These are phyloP conservation scores for Cryptocheilus praepositus DNA, from an alignment of 2,888 invertebrate genomes.

Conservation along the genomic window DNA sequence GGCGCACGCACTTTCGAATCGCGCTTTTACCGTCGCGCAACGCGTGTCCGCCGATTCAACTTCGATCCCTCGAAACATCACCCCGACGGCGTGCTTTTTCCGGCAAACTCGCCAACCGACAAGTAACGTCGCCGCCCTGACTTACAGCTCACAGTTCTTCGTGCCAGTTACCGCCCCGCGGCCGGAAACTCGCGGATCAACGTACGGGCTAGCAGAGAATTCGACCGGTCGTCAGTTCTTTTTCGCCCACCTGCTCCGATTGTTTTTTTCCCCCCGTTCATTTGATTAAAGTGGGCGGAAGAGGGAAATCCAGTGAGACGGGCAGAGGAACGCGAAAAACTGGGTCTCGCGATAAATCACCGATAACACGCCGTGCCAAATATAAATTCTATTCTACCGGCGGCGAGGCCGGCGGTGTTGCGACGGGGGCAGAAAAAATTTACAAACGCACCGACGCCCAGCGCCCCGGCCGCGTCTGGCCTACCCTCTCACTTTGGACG, in stretches of 20 bases:
- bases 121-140: too few relatives aligned
- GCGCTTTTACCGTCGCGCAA: too few relatives aligned
- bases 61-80: too few relatives aligned
- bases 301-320: conserved; percentile 6
- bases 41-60: too few relatives aligned
- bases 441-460: conserved; percentile 7
- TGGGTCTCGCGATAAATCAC: conserved; percentile 39
- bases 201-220: too few relatives aligned
- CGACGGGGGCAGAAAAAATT: conserved; percentile 9
- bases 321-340: conserved; percentile 22
- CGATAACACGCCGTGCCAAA: conserved; percentile 31
- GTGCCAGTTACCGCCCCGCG: too few relatives aligned
- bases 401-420: not conserved
- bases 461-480: not conserved
- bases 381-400: conserved; percentile 37
- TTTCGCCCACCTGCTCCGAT: not conserved
- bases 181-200: too few relatives aligned
- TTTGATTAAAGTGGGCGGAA: not conserved
- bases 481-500: conserved; percentile 21
- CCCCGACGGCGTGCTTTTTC: too few relatives aligned
- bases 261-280: not conserved
- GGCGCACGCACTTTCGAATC: too few relatives aligned
- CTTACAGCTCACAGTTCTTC: too few relatives aligned
- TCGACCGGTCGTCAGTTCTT: not conserved
- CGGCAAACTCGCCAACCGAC: too few relatives aligned